Evolutionary conservation across 2,888 invertebrate species (phyloP).

Genomic region (Drosophila mulleri): DNA sequence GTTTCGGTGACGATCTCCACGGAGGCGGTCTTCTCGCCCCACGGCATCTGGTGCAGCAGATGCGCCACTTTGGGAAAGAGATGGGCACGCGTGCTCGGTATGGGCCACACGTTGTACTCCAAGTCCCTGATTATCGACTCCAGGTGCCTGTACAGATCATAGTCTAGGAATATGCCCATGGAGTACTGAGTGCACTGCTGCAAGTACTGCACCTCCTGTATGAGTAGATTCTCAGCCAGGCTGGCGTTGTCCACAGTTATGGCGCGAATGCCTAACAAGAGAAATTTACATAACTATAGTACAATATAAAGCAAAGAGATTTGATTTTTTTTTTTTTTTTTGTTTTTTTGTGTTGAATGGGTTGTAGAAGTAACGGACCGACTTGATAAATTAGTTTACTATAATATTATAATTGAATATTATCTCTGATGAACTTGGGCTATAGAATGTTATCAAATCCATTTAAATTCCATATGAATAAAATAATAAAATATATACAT

Average conservation of each 20-base stretch:
- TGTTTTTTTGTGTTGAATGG: too few species aligned
- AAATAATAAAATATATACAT: too few species aligned
- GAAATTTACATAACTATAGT: too few species aligned
- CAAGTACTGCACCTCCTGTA: constrained; percentile 84
- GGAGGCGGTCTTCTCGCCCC: constrained; percentile 84
- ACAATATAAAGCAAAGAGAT: too few species aligned
- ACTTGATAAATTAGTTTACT: too few species aligned
- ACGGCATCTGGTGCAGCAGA: constrained; percentile 84
- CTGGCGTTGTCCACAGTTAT: constrained; percentile 76
- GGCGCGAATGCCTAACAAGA: constrained; percentile 79
- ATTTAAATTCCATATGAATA: too few species aligned
- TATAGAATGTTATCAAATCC: too few species aligned
- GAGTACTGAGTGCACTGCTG: constrained; percentile 84
- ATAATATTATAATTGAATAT: too few species aligned
- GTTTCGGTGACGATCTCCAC: constrained; percentile 84
- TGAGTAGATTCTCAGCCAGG: constrained; percentile 80
- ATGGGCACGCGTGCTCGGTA: constrained; percentile 76
- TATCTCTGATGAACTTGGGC: too few species aligned
- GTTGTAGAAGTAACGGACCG: too few species aligned
- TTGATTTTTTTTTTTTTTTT: too few species aligned
- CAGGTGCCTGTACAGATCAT: constrained; percentile 78
- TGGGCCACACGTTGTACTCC: constrained; percentile 84
- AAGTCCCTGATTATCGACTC: constrained; percentile 81
- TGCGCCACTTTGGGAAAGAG: constrained; percentile 84
- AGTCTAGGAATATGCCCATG: constrained; percentile 83